Base-by-base conservation (phyloP, 2,113 vertebrate species). In the Halcyon malimbica region DNA sequence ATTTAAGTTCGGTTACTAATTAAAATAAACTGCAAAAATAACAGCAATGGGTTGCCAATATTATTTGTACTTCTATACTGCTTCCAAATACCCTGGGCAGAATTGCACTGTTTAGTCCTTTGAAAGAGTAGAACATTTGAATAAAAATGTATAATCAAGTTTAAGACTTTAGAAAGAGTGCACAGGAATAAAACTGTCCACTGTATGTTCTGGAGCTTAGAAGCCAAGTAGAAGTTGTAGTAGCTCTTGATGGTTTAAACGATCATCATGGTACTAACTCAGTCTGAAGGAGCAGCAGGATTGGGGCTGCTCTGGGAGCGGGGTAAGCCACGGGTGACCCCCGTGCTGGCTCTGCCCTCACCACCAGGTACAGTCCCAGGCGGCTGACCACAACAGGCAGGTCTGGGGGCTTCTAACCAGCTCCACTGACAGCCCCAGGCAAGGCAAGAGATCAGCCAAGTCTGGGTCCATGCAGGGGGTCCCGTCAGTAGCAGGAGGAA, bases 1-100 rank as follows among this genome's bases (percentile, higher is more conserved):
- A 91, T 91, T 53, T 85, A 92, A 90, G 62, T 75, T 93, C 86
- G 63, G 76, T 91, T 77, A 68, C 70, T 89, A 92, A 95, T 94
- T 90, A 89, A 94, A 95, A 94, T 89, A 87, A 89, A 93, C 79
- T 88, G 92, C 48, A 89, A 87, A 90, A 93, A 93, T 75, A 94
- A 93, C 86, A 84, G 79, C 82, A 96, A 69, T 26, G 37, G 3
- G 50, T 44, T 93, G 83, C 94, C 94, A 93, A 15, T 74, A 62
- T 39, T 56, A 46, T 73, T 92, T 65, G 37, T 89, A 29, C 56
- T 90, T 94, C 85, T 59, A 70, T 59, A 81, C 59, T 88, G 37
- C 83, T 93, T 85, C 86, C 86, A 95, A 83, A 86, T 11, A 35
- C 53, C n/a, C 75, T 62, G 42, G 39, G 87, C 68, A 77, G 60